phyloP scores from a whole-genome alignment of 1,140 invertebrate genomes.

The Teleopsis dalmanni region DNA sequence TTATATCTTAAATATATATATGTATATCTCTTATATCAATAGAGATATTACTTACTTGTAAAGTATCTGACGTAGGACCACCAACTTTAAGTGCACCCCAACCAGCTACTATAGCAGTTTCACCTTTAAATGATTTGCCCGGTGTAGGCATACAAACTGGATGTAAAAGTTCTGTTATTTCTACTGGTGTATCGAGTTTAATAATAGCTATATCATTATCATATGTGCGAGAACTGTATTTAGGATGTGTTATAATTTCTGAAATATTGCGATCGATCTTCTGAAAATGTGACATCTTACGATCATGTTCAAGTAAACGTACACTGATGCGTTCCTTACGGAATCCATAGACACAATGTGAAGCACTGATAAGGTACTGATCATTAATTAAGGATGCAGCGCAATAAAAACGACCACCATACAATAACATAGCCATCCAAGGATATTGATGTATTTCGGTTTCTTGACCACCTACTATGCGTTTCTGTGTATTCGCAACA shows the following conservation, averaged over 20 bases:
- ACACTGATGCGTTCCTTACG: slow-evolving; percentile 54
- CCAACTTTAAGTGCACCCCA: slow-evolving; percentile 60
- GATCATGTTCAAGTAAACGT: slow-evolving; percentile 61
- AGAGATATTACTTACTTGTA: slow-evolving; percentile 19
- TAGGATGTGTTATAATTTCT: slow-evolving; percentile 51
- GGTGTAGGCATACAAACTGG: slow-evolving; percentile 64
- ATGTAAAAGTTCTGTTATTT: slow-evolving; percentile 50
- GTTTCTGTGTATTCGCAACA: slow-evolving; percentile 52
- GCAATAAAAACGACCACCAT: slow-evolving; percentile 64
- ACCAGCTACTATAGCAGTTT: slow-evolving; percentile 53
- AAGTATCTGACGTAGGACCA: slow-evolving; percentile 49
- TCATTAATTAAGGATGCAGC: slow-evolving; percentile 61
- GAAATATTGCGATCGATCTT: slow-evolving; percentile 17
- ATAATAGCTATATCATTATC: slow-evolving; percentile 78
- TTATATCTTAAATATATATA: too few relatives aligned
- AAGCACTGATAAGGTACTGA: slow-evolving; percentile 34
- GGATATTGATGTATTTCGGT: slow-evolving; percentile 64
- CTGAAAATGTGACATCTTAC: slow-evolving; percentile 19
- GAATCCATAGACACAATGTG: slow-evolving; percentile 47
- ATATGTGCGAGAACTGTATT: slow-evolving; percentile 61
- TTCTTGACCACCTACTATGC: slow-evolving; percentile 65
- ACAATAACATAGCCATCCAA: slow-evolving; percentile 63
- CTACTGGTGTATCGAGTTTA: slow-evolving; percentile 56
- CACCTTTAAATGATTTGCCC: slow-evolving; percentile 53
- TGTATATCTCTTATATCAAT: too few relatives aligned